These are phyloP conservation scores for Megamerina dolium DNA, from an alignment of 2,888 invertebrate genomes.

Conservation along the genomic window DNA sequence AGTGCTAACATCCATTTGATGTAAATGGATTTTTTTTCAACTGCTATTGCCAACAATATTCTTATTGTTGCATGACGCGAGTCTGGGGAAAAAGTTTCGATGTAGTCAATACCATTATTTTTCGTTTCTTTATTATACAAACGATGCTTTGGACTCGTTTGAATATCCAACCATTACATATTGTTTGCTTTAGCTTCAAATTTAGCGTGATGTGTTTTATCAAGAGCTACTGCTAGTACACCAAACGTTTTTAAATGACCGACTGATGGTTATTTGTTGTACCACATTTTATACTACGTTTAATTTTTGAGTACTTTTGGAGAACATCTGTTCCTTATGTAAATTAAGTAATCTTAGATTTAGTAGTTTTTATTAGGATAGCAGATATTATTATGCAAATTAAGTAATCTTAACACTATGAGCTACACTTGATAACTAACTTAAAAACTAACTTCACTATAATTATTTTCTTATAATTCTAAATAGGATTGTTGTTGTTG, in stretches of 20 bases:
- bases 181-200: conserved; percentile 18
- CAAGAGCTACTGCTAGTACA: conserved; percentile 15
- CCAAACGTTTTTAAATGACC: conserved; percentile 23
- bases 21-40: conserved; percentile 15
- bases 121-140: conserved; percentile 7
- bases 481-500: too few relatives aligned
- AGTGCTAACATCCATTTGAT: conserved; percentile 16
- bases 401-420: too few relatives aligned
- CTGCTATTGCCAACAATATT: too few relatives aligned
- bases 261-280: conserved; percentile 17
- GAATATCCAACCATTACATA: too few relatives aligned
- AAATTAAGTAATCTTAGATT: too few relatives aligned
- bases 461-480: too few relatives aligned
- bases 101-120: too few relatives aligned
- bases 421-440: too few relatives aligned
- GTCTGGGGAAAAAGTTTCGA: conserved; percentile 19
- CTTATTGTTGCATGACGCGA: too few relatives aligned
- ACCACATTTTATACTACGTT: conserved; percentile 27
- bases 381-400: too few relatives aligned
- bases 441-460: too few relatives aligned
- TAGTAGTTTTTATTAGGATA: too few relatives aligned
- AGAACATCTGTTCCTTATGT: conserved; percentile 19
- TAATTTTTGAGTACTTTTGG: conserved; percentile 15
- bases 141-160: conserved; percentile 19
- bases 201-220: conserved; percentile 16